phyloP scores from a whole-genome alignment of 2,113 vertebrate species.

The Scomber colias region DNA sequence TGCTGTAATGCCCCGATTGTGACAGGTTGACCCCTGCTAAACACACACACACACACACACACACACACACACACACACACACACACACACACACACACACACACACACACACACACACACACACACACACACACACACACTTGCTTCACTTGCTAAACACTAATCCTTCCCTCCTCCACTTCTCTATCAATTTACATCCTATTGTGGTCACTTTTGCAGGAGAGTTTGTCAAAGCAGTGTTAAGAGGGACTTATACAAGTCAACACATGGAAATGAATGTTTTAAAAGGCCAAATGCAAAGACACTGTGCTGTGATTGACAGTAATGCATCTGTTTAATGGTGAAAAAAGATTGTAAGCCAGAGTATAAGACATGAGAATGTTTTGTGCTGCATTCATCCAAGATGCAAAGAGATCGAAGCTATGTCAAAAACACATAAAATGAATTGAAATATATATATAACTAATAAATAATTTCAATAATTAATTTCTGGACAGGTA shows the following conservation, averaged over 20 bases:
- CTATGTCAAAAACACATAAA: too few species aligned
- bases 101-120: constrained; percentile 31
- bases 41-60: constrained; percentile 28
- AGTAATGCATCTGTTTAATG: constrained; percentile 12
- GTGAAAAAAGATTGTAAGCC: not conserved
- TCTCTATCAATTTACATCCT: constrained; percentile 17
- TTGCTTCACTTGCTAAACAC: constrained; percentile 48
- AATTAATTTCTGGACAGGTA: too few species aligned
- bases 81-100: constrained; percentile 11
- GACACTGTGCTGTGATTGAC: not conserved
- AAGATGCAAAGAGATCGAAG: too few species aligned
- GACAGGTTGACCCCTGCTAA: constrained; percentile 58
- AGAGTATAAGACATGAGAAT: not conserved
- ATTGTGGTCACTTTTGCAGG: constrained; percentile 19
- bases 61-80: too few species aligned
- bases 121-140: constrained; percentile 7
- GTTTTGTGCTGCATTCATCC: not conserved
- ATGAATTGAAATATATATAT: too few species aligned
- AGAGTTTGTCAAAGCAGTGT: constrained; percentile 20
- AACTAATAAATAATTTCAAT: too few species aligned
- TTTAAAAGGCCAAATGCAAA: not conserved
- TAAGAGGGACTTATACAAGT: constrained; percentile 39
- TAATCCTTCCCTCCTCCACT: constrained; percentile 42
- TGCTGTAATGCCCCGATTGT: constrained; percentile 54
- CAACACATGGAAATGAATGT: constrained; percentile 9